A percentile compares a stretch with the other conserved stretches of the same genome.
These are phyloP conservation scores for Salvelinus sp. DNA, from an alignment of 2,113 vertebrate genomes.

Conservation along the genomic window DNA sequence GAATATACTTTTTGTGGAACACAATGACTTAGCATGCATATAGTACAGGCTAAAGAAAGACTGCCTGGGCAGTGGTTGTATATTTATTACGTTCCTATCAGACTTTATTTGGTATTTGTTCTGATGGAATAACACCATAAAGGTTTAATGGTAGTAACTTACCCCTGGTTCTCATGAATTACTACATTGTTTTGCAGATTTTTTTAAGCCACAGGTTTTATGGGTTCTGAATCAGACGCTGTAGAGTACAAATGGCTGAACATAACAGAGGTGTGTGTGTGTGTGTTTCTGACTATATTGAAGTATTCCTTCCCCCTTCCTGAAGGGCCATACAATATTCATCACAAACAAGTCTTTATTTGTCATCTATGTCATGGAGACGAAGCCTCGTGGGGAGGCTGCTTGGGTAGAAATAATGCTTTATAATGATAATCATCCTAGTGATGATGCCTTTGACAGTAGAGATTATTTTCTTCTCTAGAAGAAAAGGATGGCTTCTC, in stretches of 20 bases:
- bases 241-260: constrained; percentile 2
- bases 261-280: not conserved
- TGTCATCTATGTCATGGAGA: constrained; percentile 24
- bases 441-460: constrained; percentile 9
- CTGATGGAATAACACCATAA: constrained; percentile 29
- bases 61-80: constrained; percentile 25
- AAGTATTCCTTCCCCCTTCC: not conserved
- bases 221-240: not conserved
- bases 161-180: constrained; percentile 48
- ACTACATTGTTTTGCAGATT: constrained; percentile 31
- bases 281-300: constrained; percentile 31
- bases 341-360: constrained; percentile 25
- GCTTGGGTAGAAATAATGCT: constrained; percentile 25
- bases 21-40: not conserved
- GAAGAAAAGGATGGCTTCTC: constrained; percentile 4
- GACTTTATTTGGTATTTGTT: constrained; percentile 11
- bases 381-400: constrained; percentile 18
- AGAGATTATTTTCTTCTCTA: constrained; percentile 7
- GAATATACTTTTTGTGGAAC: not conserved
- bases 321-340: constrained; percentile 41
- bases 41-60: not conserved
- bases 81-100: constrained; percentile 6
- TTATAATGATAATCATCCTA: constrained; percentile 38
- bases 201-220: constrained; percentile 11
- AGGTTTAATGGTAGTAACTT: constrained; percentile 45